Evolutionary conservation across 2,113 vertebrate genomes (phyloP).

Genomic region (Saccopteryx leptura): DNA sequence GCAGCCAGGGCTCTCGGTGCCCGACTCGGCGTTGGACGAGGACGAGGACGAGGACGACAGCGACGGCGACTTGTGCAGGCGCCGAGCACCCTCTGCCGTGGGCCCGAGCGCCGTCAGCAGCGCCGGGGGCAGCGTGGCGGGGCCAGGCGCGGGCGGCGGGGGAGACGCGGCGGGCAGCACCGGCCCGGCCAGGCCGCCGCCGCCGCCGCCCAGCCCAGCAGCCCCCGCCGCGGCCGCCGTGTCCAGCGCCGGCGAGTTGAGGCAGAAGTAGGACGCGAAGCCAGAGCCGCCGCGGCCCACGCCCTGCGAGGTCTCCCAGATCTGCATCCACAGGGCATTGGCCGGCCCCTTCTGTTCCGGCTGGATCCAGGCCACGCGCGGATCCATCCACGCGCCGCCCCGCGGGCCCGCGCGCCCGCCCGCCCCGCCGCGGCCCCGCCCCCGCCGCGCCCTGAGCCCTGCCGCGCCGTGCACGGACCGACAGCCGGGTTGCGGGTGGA

Average conservation of each 20-base stretch:
- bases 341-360: constrained; percentile 99
- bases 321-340: constrained; percentile 99
- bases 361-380: constrained; percentile 99
- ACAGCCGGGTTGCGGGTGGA: neutral
- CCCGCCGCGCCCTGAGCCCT: constrained; percentile 82
- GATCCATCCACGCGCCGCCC: constrained; percentile 95
- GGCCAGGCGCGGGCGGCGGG: constrained; percentile 61
- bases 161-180: constrained; percentile 83
- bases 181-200: constrained; percentile 79
- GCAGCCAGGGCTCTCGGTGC: constrained; percentile 91
- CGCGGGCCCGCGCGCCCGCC: constrained; percentile 82
- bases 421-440: constrained; percentile 80
- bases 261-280: constrained; percentile 91
- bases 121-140: constrained; percentile 71
- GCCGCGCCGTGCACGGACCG: constrained; percentile 70
- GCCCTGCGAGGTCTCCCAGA: constrained; percentile 98
- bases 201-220: constrained; percentile 83
- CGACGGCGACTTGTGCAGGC: constrained; percentile 90
- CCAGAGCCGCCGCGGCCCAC: constrained; percentile 90
- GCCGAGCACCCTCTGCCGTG: constrained; percentile 85
- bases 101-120: constrained; percentile 70
- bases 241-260: constrained; percentile 92
- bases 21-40: constrained; percentile 90
- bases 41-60: constrained; percentile 92
- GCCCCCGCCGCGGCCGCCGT: constrained; percentile 77